A percentile compares a stretch with the other conserved stretches of the same genome.
Conservation (phyloP, 2,113 vertebrate species). For the Turnix velox region DNA sequence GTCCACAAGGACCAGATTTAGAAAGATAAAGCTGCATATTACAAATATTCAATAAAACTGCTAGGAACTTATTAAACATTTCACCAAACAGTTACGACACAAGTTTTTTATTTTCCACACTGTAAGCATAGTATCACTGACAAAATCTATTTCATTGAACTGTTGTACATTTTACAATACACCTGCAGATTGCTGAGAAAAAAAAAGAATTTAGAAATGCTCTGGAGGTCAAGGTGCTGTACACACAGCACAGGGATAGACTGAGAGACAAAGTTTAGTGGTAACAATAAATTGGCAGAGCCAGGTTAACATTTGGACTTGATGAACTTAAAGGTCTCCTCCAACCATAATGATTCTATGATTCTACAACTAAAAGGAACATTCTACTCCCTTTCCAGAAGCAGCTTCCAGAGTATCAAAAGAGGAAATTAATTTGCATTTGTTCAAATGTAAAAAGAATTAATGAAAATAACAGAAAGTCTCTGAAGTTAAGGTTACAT, state of each 20-base stretch:
- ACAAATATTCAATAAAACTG: constrained; percentile 42
- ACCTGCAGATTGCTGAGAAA: not conserved
- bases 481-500: not conserved
- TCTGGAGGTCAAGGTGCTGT: not conserved
- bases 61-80: constrained; percentile 19
- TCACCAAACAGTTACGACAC: not conserved
- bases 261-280: not conserved
- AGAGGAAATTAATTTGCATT: not conserved
- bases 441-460: not conserved
- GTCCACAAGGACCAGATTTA: no score
- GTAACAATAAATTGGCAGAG: not conserved
- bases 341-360: not conserved
- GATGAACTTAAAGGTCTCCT: not conserved
- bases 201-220: not conserved
- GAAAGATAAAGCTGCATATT: not conserved
- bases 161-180: not conserved
- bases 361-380: not conserved
- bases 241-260: fast-evolving
- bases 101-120: constrained; percentile 22
- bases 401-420: not conserved
- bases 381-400: not conserved
- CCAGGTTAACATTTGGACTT: not conserved
- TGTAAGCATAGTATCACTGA: not conserved
- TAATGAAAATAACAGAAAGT: not conserved
- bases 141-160: not conserved